Conservation (phyloP, 2,113 vertebrate genomes). For the Carlito syrichta region DNA sequence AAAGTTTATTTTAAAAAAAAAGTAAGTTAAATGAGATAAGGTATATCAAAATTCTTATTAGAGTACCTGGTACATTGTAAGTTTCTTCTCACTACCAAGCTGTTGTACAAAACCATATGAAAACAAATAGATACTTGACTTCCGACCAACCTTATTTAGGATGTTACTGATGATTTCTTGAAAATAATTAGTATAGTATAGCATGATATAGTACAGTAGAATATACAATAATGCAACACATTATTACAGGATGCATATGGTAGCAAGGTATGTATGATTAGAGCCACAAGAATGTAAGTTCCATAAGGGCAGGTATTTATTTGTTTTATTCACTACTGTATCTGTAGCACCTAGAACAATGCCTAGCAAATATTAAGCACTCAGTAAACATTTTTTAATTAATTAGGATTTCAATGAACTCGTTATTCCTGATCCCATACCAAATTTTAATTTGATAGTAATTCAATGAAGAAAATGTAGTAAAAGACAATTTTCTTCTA, state of each 20-base stretch:
- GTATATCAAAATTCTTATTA: slow-evolving; percentile 28
- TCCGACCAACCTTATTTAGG: background rate
- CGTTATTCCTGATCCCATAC: slow-evolving; percentile 4
- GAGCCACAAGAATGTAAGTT: background rate
- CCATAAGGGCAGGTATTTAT: background rate
- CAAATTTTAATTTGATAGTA: slow-evolving; percentile 44
- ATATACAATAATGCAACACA: no score
- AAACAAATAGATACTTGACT: slow-evolving; percentile 30
- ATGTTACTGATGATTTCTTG: background rate
- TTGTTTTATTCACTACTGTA: slow-evolving; percentile 23
- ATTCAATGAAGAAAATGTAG: background rate
- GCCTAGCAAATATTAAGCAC: background rate
- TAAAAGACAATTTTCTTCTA: slow-evolving; percentile 36
- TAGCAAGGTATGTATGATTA: background rate
- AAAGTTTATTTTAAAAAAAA: no score
- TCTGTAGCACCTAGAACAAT: background rate
- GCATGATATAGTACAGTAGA: no score
- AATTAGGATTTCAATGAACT: slow-evolving; percentile 37
- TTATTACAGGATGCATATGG: background rate
- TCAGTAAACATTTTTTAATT: background rate
- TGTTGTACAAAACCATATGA: slow-evolving; percentile 7
- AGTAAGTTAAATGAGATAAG: slow-evolving; percentile 34
- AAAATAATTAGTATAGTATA: slow-evolving; percentile 44
- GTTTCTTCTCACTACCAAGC: background rate
- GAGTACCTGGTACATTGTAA: background rate